phyloP scores from a whole-genome alignment of 1,140 invertebrate species.

The Halesus radiatus region DNA sequence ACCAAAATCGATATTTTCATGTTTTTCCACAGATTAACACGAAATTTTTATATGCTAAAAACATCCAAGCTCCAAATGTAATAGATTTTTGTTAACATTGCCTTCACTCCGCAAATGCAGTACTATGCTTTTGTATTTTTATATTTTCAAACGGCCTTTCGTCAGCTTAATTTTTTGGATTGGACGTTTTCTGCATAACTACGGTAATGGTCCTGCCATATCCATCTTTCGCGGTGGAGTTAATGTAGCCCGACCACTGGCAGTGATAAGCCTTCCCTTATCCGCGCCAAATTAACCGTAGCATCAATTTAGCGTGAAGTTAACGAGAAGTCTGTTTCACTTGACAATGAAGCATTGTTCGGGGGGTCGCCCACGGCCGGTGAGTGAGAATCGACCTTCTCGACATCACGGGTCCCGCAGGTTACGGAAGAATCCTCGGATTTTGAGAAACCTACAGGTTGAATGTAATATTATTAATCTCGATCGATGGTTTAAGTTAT shows the following conservation, averaged over 20 bases:
- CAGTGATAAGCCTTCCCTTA: slow-evolving; percentile 41
- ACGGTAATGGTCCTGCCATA: slow-evolving; percentile 1
- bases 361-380: slow-evolving; percentile 4
- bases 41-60: too few relatives aligned
- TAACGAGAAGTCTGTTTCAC: slow-evolving; percentile 40
- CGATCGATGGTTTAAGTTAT: too few relatives aligned
- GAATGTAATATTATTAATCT: too few relatives aligned
- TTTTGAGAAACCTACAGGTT: neutral
- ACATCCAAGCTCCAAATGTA: too few relatives aligned
- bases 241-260: slow-evolving; percentile 18
- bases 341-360: slow-evolving; percentile 39
- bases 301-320: slow-evolving; percentile 41
- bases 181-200: too few relatives aligned
- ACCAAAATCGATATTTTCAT: too few relatives aligned
- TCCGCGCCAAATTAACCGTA: slow-evolving; percentile 40
- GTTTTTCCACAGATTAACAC: too few relatives aligned
- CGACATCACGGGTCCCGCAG: neutral
- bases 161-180: too few relatives aligned
- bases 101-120: too few relatives aligned
- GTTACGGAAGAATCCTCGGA: neutral
- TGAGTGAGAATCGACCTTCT: slow-evolving; percentile 7
- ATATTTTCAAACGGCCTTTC: too few relatives aligned
- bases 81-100: too few relatives aligned
- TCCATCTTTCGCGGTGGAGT: slow-evolving; percentile 7
- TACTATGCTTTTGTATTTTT: too few relatives aligned